Base-by-base conservation (phyloP, 2,888 invertebrate species). In the Cosmorhoe ocellata region DNA sequence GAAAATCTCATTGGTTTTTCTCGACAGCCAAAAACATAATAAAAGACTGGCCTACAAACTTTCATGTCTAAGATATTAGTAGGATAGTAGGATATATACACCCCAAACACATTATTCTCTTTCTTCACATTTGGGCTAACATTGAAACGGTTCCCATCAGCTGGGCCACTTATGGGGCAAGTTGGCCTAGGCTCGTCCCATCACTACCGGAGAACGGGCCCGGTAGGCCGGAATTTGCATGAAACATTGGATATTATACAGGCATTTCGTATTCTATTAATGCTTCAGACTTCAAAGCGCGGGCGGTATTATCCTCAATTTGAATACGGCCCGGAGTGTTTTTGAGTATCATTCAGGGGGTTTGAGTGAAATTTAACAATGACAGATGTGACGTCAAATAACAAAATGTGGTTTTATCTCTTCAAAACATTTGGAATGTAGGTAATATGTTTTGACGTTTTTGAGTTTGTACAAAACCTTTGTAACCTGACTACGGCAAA, bases 221-320 rank as follows among this genome's bases (percentile, higher is more conserved):
- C 56, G 48, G 64, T 64, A 70, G 61, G 66, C 60, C 58, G 48
- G 51, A 64, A 73, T 75, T 75, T 71, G 66, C 75, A 75, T 74
- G 62, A 67, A 70, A 72, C 64, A 62, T 63, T 63, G 60, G 61
- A 66, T 64, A 63, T 64, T 64, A 62, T 61, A 61, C 58, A 59
- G 52, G 66, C 66, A 68, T 74, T 68, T 71, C 62, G 70, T 69
- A 74, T 75, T 76, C 68, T 70, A 74, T 74, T 70, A 74, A 68
- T 64, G 69, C 57, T 53, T 53, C 43, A 59, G 59, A 58, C 60
- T 59, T 61, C 62, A 64, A 65, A 64, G 64, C 59, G 55, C 40
- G 56, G 51, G 31, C 43, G 48, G 55, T 32, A 56, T 51, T 53
- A 37, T 47, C 41, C 54, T 51, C 55, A 32, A 61, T 61, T 61